Evolutionary conservation across 2,797 vertebrate species (phyloP), one percentile per base, ranked within the genome.

Genomic region (Heteromormyrus szaboi): DNA sequence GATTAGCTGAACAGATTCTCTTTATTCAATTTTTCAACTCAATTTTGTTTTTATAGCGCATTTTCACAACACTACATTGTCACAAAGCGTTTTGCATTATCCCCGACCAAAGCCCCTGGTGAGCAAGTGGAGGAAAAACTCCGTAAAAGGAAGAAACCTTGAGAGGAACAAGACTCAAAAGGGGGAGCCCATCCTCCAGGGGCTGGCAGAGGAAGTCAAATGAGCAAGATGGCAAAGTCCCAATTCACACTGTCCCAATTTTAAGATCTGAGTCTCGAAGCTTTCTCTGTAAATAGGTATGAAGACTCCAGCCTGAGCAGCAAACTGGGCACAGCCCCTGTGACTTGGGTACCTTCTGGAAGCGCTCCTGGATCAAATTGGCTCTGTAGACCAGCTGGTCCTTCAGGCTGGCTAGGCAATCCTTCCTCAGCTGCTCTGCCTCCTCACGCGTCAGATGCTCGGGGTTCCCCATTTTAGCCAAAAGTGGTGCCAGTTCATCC

Each of bases 371-470:
- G 88, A 97, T 96, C 85, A 95, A 93, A 89, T 95, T 96, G 88
- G 94, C 95, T 89, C 94, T 95, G 87, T 95, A 89, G 2, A 95
- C 90, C 1, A 96, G 93, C 4, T 91, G 92, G 87, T 94, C 92
- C 90, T 97, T 97, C 33, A 96, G 93, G 88, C 95, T 95, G 0
- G n/a, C 90, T 88, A 97, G 94, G 88, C 96, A 97, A 19, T 95
- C 93, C 0, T 94, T 93, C 53, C 94, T 94, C 89, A 97, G 88
- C 3, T 87, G 91, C 5, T 93, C 2, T 0, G 96, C 96, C 22
- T 95, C 91, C 89, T 89, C 88, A 12, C 50, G 91, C 0, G 92
- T 94, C 92, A 96, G 88, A 85, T 91, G 93, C 88, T 93, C 93
- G 0, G 91, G 90, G 0, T 93, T 90, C 0, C 95, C 95, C n/a